Evolutionary conservation across 2,797 vertebrate genomes (phyloP), one percentile per base, ranked within the genome.

Genomic region (Liparis tanakae): DNA sequence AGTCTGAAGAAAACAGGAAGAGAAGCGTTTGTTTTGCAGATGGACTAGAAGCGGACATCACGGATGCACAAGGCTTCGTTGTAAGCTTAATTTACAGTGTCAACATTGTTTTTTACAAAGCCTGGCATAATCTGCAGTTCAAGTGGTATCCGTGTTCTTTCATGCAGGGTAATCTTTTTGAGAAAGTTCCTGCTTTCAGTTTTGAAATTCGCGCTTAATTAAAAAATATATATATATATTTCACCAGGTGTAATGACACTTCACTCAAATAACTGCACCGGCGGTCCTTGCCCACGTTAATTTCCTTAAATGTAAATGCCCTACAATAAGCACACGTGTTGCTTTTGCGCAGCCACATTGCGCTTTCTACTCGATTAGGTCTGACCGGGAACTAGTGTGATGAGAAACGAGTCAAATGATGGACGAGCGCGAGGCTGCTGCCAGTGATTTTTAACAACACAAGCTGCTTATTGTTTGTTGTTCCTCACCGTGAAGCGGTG

Each of bases 341-440:
- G 90, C 85, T 37, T 87, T 82, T 91, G 86, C 83, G 64, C 84
- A 69, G 72, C 71, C 82, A 62, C 79, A 9, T 22, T n/a, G 57
- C 77, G 70, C 86, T 85, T 86, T 85, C 78, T 80, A 67, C 85
- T 73, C 81, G 59, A 91, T 92, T 89, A 90, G 82, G 85, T 91
- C 86, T 91, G 91, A 89, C 88, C 87, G 73, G 82, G 76, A 88
- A 76, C 86, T 87, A 79, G 80, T 86, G 85, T 88, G 85, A 89
- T 85, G 88, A 88, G 87, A 88, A 91, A 91, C 78, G 72, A 90
- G 88, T 91, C 73, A 61, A 56, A 87, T 90, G 91, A 91, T 90
- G 85, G 91, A 93, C 88, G 89, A 90, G 85, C 85, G 15, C 1
- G 66, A 84, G 78, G 68, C 72, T 2, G 71, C 79, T 85, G 88